Conservation (phyloP, 1,140 invertebrate species). For the Grapholita molesta region DNA sequence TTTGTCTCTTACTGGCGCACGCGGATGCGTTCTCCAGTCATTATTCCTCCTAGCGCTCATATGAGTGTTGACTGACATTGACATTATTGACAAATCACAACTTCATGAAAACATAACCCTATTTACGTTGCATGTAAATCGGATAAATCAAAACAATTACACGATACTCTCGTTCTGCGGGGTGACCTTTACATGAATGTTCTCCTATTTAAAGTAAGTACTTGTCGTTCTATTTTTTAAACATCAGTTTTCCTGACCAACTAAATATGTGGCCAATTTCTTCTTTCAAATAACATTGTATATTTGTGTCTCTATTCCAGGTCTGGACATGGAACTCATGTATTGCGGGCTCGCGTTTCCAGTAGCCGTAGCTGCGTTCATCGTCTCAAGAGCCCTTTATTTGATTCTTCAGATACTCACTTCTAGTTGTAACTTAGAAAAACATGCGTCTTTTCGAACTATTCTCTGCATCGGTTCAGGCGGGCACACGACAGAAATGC, state of each 20-base stretch:
- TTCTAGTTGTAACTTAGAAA: conserved; percentile 28
- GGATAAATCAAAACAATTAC: neutral
- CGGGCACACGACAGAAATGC: conserved; percentile 94
- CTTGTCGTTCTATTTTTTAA: neutral
- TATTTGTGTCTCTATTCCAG: neutral
- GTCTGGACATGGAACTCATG: neutral
- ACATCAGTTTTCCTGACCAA: no score
- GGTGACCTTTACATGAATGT: neutral
- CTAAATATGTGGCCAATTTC: neutral
- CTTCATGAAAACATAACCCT: neutral
- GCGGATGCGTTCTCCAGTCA: no score
- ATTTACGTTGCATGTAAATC: no score
- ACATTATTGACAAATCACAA: no score
- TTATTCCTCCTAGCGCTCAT: no score
- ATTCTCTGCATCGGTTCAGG: conserved; percentile 73
- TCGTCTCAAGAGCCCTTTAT: conserved; percentile 32
- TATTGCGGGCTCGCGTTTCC: neutral
- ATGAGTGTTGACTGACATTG: no score
- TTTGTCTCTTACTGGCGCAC: no score
- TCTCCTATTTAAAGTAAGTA: neutral
- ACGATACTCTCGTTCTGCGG: neutral
- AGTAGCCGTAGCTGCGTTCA: neutral
- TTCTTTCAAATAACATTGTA: neutral
- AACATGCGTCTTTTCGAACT: conserved; percentile 46
- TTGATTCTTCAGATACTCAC: conserved; percentile 46